A percentile compares a stretch with the other conserved stretches of the same genome.
These are phyloP conservation scores for Rhea pennata DNA, from an alignment of 2,113 vertebrate genomes.

Conservation along the genomic window DNA sequence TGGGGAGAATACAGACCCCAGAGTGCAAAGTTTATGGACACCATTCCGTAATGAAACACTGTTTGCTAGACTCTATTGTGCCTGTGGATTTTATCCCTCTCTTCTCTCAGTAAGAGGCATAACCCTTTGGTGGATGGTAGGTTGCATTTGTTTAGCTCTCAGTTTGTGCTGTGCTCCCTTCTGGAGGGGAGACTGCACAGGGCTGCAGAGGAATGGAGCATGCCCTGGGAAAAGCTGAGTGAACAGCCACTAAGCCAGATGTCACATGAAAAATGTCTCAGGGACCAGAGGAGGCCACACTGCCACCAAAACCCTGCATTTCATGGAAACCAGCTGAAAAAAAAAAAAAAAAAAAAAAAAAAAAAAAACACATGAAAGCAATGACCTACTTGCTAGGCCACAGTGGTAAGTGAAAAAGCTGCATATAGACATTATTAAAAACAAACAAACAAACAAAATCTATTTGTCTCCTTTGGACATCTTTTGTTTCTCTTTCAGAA, in stretches of 20 bases:
- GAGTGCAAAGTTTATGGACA: neutral
- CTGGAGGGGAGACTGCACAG: neutral
- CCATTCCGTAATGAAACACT: neutral
- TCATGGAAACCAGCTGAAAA: neutral
- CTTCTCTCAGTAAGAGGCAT: neutral
- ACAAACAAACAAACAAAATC: neutral
- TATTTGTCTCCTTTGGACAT: neutral
- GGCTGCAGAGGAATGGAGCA: rapidly evolving
- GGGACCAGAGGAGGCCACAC: neutral
- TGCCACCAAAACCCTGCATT: neutral
- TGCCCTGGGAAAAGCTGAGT: neutral
- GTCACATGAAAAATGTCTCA: neutral
- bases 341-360: neutral
- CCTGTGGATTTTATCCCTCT: neutral
- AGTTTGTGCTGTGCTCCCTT: neutral
- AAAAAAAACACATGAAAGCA: neutral
- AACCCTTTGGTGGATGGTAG: rapidly evolving
- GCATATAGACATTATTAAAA: neutral
- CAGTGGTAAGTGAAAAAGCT: neutral
- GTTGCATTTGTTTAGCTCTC: neutral
- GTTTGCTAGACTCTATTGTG: neutral
- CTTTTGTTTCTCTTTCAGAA: constrained; percentile 1
- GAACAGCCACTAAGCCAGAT: neutral
- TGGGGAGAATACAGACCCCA: neutral
- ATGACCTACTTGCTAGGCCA: neutral